Evolutionary conservation across 2,888 invertebrate species (phyloP), one percentile per base, ranked within the genome.

Genomic region (Drosophila fungiperda): DNA sequence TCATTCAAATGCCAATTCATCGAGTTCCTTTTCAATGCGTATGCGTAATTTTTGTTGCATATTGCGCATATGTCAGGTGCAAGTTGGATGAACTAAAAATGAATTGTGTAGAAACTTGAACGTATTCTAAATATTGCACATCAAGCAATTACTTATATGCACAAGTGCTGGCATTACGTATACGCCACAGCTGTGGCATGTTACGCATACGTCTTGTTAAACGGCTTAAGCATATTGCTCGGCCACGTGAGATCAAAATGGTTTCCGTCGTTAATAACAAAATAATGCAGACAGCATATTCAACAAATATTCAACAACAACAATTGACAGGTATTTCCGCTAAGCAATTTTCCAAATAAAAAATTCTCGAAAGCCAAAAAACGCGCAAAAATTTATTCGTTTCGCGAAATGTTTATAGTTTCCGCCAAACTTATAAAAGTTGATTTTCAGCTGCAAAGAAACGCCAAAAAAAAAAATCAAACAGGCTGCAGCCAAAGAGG

Each of bases 241-340:
- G 29, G 45, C 66, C 88, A 83, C 86, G 86, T 80, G 86, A 82
- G 61, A 61, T 36, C 26, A 26, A 35, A 5, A 20, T 9, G 64
- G 50, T 71, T 63, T 62, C 54, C 65, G 36, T 26, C 35, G 33
- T 35, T 4, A 17, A 57, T 29, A 42, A 17, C 23, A 20, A 17
- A 68, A 71, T 45, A 15, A 23, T 7, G 45, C 20, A 23, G 15
- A 45, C 15, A 9, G 33, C 15, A 20, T 49, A 62, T 17, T 23
- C n/a, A 57, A 66, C n/a, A 76, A 68, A 52, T 64, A 48, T 55
- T 45, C 66, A 45, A 59, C 52, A 38, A 38, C 64, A 49, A 65
- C 59, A 74, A 74, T 77, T 85, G 89, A 89, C 87, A 78, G 82
- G 73, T 73, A 83, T 84, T 87, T 84, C 84, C 84, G 88, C 68